These are phyloP conservation scores for Limnothrissa miodon DNA, from an alignment of 2,113 vertebrate species.

Conservation along the genomic window DNA sequence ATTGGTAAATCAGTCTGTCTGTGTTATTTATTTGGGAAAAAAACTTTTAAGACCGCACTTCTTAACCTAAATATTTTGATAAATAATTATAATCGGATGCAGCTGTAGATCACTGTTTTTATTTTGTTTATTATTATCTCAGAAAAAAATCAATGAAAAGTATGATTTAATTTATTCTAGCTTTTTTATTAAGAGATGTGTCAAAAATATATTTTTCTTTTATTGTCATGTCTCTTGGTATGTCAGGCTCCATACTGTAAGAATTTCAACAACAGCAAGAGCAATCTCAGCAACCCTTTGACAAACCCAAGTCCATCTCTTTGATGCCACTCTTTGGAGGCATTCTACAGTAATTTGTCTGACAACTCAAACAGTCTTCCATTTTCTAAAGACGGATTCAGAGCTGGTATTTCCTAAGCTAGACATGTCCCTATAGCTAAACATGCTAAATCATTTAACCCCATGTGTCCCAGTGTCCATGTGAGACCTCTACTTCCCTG, in stretches of 20 bases:
- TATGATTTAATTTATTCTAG: not conserved
- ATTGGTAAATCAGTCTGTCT: not conserved
- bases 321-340: not conserved
- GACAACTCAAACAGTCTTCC: not conserved
- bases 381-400: slow-evolving; percentile 15
- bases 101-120: no score
- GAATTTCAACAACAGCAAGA: not conserved
- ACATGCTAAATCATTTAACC: slow-evolving; percentile 35
- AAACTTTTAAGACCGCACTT: no score
- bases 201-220: no score
- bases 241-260: not conserved
- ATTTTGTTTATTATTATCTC: not conserved
- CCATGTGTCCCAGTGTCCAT: slow-evolving; percentile 15
- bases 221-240: no score
- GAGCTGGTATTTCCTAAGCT: slow-evolving; percentile 41
- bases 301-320: not conserved
- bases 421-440: not conserved
- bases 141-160: not conserved
- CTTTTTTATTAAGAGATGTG: not conserved
- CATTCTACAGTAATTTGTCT: not conserved
- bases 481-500: slow-evolving; percentile 25
- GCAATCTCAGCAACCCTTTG: not conserved
- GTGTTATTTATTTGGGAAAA: slow-evolving; percentile 15
- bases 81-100: no score
- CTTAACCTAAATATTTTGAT: no score